Evolutionary conservation across 2,797 vertebrate species (phyloP).

Genomic region (Phalanger gymnotis): DNA sequence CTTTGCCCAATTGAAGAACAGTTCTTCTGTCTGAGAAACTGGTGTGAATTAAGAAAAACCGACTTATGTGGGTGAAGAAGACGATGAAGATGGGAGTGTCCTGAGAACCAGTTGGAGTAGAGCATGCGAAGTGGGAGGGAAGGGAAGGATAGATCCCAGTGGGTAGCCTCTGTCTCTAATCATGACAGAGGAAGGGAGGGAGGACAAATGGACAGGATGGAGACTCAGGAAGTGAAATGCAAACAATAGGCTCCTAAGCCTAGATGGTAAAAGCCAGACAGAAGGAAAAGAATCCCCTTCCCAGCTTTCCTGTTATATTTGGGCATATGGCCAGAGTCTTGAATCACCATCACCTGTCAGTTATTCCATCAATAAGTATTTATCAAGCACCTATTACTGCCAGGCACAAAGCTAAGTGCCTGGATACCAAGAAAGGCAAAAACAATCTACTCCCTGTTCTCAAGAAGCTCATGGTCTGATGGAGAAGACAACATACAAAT

Average conservation of each 20-base stretch:
- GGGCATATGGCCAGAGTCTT: constrained; percentile 29
- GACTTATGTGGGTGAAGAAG: background rate
- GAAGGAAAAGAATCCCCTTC: background rate
- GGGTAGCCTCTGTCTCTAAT: background rate
- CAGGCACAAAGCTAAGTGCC: background rate
- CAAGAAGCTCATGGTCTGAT: background rate
- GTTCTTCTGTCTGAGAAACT: background rate
- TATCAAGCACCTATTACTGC: background rate
- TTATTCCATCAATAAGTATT: background rate
- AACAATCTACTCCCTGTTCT: background rate
- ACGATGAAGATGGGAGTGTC: background rate
- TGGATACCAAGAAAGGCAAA: background rate
- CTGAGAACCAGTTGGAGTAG: background rate
- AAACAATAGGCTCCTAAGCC: background rate
- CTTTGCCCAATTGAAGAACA: background rate
- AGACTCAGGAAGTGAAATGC: background rate
- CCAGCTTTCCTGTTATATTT: constrained; percentile 35
- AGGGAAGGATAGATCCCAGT: background rate
- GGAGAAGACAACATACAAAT: background rate
- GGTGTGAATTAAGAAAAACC: background rate
- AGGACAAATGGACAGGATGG: background rate
- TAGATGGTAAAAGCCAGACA: background rate
- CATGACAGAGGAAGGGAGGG: background rate
- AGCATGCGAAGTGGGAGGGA: background rate
- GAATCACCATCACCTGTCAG: constrained; percentile 47